These are phyloP conservation scores for Corydoras maculifer DNA, from an alignment of 2,113 vertebrate species.

Conservation along the genomic window DNA sequence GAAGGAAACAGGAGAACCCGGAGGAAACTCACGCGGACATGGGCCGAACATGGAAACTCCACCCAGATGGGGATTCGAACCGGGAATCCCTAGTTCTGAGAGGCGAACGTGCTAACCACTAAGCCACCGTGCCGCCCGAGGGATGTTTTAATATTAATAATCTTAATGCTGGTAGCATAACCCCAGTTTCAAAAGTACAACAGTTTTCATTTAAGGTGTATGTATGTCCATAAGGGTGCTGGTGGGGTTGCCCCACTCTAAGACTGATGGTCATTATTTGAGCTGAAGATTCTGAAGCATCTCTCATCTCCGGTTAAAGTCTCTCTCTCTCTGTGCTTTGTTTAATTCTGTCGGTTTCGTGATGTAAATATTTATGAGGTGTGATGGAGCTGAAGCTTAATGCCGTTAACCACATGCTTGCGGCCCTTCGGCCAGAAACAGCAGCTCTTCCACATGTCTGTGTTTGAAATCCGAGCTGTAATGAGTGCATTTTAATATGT, in stretches of 20 bases:
- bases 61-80: too few relatives aligned
- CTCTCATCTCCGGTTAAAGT: background rate
- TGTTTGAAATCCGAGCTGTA: background rate
- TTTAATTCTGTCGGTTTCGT: constrained; percentile 26
- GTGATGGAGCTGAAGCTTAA: background rate
- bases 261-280: background rate
- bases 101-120: too few relatives aligned
- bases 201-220: too few relatives aligned
- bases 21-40: too few relatives aligned
- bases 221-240: background rate
- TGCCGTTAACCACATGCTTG: constrained; percentile 3
- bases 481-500: background rate
- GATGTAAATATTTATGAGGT: constrained; percentile 32
- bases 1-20: too few relatives aligned
- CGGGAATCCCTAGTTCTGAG: too few relatives aligned
- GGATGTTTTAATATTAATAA: too few relatives aligned
- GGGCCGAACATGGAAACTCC: too few relatives aligned
- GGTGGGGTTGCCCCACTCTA: too few relatives aligned
- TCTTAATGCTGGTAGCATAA: too few relatives aligned
- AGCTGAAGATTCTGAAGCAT: constrained; percentile 3
- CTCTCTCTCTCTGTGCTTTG: constrained; percentile 1
- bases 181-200: too few relatives aligned
- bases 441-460: background rate
- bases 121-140: too few relatives aligned
- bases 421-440: constrained; percentile 3